Evolutionary conservation across 2,888 invertebrate genomes (phyloP).

Genomic region (Rotaria sp.): DNA sequence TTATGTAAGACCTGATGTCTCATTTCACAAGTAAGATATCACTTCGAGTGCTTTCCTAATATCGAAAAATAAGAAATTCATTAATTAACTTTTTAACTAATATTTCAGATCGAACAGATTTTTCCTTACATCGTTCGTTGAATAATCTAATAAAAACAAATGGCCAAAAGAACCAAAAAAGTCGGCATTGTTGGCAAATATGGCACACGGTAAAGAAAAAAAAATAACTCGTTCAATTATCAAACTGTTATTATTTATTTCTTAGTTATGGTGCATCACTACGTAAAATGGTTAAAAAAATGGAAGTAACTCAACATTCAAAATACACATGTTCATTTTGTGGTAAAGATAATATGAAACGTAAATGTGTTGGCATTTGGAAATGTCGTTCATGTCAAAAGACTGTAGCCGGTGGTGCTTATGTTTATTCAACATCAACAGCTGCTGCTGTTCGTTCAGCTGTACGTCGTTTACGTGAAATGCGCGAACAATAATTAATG

Average conservation of each 20-base stretch:
- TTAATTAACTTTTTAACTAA: too few relatives aligned
- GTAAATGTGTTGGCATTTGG: slow-evolving; percentile 96
- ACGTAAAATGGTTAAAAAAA: slow-evolving; percentile 98
- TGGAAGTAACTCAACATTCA: slow-evolving; percentile 98
- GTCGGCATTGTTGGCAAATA: slow-evolving; percentile 99
- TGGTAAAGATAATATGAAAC: slow-evolving; percentile 98
- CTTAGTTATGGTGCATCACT: slow-evolving; percentile 89
- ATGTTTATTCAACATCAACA: slow-evolving; percentile 95
- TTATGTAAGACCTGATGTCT: too few relatives aligned
- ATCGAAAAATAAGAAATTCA: too few relatives aligned
- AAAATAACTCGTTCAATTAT: not conserved
- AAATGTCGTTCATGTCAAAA: slow-evolving; percentile 91
- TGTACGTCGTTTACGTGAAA: slow-evolving; percentile 88
- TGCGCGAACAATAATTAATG: slow-evolving; percentile 62
- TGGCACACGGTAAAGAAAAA: slow-evolving; percentile 63
- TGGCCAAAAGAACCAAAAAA: slow-evolving; percentile 73
- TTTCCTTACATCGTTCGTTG: not conserved
- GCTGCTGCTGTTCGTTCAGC: slow-evolving; percentile 94
- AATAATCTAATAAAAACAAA: not conserved
- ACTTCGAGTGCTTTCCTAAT: too few relatives aligned
- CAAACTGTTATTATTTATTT: too few relatives aligned
- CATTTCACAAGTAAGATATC: too few relatives aligned
- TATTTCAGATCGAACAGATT: not conserved
- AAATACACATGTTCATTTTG: slow-evolving; percentile 99
- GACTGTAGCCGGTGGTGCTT: slow-evolving; percentile 92